phyloP scores from a whole-genome alignment of 2,797 vertebrate species.

The Pterois miles region DNA sequence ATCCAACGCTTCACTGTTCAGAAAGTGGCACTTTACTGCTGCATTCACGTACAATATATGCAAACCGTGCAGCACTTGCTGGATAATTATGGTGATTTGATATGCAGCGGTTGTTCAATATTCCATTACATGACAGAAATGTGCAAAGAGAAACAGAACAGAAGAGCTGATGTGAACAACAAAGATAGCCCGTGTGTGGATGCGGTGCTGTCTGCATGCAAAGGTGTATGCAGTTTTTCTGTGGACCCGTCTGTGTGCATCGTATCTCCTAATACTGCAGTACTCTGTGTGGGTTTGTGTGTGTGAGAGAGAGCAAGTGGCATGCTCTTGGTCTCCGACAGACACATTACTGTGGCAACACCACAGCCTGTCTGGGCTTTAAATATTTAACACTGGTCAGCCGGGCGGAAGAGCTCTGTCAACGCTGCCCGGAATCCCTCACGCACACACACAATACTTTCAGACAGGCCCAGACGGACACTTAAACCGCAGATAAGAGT shows the following conservation, averaged over 20 bases:
- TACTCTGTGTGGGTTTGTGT: conserved; percentile 8
- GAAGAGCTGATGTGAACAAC: conserved; percentile 13
- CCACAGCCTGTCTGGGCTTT: conserved; percentile 73
- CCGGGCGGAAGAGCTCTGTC: conserved; percentile 62
- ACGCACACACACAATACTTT: conserved; percentile 23
- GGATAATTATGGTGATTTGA: conserved; percentile 15
- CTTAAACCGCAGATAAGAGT: conserved; percentile 56
- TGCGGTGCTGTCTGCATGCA: conserved; percentile 21
- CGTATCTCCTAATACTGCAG: conserved; percentile 26
- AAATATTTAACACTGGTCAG: conserved; percentile 79
- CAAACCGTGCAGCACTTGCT: background rate
- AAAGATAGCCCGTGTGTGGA: background rate
- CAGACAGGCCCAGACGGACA: conserved; percentile 63
- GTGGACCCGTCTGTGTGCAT: conserved; percentile 18
- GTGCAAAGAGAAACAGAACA: background rate
- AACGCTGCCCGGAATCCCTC: conserved; percentile 45
- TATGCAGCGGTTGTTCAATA: conserved; percentile 23
- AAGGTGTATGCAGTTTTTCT: conserved; percentile 18
- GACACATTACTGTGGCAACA: conserved; percentile 76
- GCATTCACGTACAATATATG: background rate
- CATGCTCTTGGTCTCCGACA: conserved; percentile 64
- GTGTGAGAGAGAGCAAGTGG: conserved; percentile 17
- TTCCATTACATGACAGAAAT: conserved; percentile 19
- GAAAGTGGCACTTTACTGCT: conserved; percentile 2
- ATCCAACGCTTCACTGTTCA: background rate